Percentiles rank a stretch among this genome's conserved stretches.
These are phyloP conservation scores for Entomyzon cyanotis DNA, from an alignment of 2,113 vertebrate genomes.

Conservation along the genomic window DNA sequence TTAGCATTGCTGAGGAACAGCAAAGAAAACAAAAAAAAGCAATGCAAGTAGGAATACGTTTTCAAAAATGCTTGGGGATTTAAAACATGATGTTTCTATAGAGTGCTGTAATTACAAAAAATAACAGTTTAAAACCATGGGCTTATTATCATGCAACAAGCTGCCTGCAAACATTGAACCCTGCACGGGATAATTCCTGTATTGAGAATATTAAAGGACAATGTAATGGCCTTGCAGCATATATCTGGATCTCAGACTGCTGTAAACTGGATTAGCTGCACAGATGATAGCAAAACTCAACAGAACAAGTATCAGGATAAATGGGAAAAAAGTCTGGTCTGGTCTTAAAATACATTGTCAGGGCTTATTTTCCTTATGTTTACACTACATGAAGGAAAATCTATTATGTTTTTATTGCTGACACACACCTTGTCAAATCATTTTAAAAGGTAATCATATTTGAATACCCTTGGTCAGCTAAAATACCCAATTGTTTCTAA, in stretches of 20 bases:
- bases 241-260: background rate
- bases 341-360: background rate
- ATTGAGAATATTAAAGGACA: slow-evolving; percentile 34
- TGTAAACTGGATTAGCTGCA: slow-evolving; percentile 7
- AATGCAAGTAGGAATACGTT: background rate
- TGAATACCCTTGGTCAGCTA: slow-evolving; percentile 14
- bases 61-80: background rate
- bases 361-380: background rate
- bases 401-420: background rate
- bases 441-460: slow-evolving; percentile 51
- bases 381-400: background rate
- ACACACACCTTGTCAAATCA: slow-evolving; percentile 27
- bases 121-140: background rate
- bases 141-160: slow-evolving; percentile 7
- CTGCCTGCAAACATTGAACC: slow-evolving; percentile 6
- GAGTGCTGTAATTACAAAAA: background rate
- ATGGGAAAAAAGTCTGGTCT: background rate
- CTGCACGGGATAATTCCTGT: background rate
- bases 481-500: slow-evolving; percentile 49
- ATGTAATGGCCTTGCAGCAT: background rate
- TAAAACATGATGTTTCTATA: background rate
- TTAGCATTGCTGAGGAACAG: background rate
- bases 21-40: background rate
- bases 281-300: background rate
- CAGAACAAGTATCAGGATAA: background rate